Base-by-base conservation (phyloP, 2,797 vertebrate species). In the Varecia variegata region DNA sequence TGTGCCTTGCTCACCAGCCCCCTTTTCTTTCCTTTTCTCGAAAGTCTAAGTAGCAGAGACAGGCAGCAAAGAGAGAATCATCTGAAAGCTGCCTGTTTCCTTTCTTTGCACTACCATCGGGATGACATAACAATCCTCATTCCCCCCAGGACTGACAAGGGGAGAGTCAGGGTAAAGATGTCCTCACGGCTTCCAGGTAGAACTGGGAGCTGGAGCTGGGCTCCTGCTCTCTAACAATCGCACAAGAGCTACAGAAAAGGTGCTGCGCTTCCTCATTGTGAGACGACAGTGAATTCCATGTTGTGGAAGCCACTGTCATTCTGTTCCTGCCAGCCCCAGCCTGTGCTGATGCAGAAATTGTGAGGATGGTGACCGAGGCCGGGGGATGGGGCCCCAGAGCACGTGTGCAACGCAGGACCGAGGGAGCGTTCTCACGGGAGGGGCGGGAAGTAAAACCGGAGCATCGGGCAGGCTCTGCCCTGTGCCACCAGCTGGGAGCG, bases 191-290 rank as follows among this genome's bases (percentile, higher is more conserved):
- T 32, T 76, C 27, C n/a, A 12, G 4, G 32, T 11, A 32, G 47
- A 54, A 35, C 21, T 17, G 9, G 17, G n/a, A 38, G 13, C 52
- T 15, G 13, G 14, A 65, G 35, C 17, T 20, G 4, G 14, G 38
- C 13, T 58, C 15, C 1, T 45, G 9, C 17, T 40, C 8, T n/a
- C 43, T 20, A 18, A 2, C 17, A 25, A 2, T 14, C 25, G 82
- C 5, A 2, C 18, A 4, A 4, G 43, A 1, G 10, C 35, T 9
- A 3, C 2, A 45, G 17, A 43, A 43, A 43, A 38, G 20, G 10
- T 11, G 7, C 2, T 0, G 0, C 0, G 7, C 13, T 27, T 71
- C 45, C 25, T 30, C 35, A 8, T 3, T 6, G 1, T 3, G 52
- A 40, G 14, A 58, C 5, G 27, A 27, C 2, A 14, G 3, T 2